phyloP scores from a whole-genome alignment of 2,113 vertebrate genomes.

The Rhinolophus sinicus region DNA sequence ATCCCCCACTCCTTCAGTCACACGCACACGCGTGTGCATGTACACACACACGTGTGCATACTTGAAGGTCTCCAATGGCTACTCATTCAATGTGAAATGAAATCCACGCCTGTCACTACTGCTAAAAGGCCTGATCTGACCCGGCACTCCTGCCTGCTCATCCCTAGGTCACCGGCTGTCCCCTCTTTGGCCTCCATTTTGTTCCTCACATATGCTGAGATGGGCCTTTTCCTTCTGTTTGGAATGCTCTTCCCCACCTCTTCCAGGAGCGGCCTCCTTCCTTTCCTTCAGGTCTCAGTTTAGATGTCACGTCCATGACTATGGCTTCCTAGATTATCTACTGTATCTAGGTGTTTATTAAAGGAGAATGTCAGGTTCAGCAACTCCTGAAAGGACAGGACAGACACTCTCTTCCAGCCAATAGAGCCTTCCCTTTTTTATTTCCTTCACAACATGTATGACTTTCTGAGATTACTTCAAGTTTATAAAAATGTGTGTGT shows the following conservation, averaged over 20 bases:
- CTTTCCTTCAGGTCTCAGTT: not conserved
- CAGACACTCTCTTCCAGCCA: not conserved
- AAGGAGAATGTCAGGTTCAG: not conserved
- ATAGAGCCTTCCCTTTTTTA: not conserved
- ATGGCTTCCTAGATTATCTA: not conserved
- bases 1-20: too few species aligned
- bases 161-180: too few species aligned
- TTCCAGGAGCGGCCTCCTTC: not conserved
- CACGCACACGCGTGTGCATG: not conserved
- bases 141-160: not conserved
- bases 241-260: not conserved
- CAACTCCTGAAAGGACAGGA: too few species aligned
- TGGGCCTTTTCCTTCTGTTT: not conserved
- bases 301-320: fast-evolving
- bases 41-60: too few species aligned
- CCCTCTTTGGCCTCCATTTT: not conserved
- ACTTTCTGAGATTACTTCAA: not conserved
- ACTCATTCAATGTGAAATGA: not conserved
- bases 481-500: not conserved
- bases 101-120: not conserved
- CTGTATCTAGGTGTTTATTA: not conserved
- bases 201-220: not conserved
- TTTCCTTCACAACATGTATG: not conserved
- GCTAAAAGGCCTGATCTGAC: not conserved
- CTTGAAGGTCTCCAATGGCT: not conserved